A percentile compares a stretch with the other conserved stretches of the same genome.
Conservation (phyloP, 2,888 invertebrate species). For the Caradrina kadenii region DNA sequence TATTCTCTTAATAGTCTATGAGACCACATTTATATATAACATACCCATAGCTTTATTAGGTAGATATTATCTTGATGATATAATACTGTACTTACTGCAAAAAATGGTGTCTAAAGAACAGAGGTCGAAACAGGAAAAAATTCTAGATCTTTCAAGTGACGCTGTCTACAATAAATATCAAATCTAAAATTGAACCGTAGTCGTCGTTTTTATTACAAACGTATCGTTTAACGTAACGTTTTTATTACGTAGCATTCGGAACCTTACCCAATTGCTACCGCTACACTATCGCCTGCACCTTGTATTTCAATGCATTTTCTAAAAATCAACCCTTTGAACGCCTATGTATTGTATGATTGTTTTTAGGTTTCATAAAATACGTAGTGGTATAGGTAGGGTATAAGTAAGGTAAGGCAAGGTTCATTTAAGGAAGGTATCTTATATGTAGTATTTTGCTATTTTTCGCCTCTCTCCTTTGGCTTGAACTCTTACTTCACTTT, state of each 20-base stretch:
- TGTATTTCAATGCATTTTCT: no score
- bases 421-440: no score
- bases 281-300: no score
- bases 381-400: no score
- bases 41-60: no score
- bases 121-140: neutral
- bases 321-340: neutral
- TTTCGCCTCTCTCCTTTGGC: neutral
- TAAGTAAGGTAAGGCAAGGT: no score
- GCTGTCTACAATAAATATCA: constrained; percentile 2
- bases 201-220: no score
- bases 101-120: neutral
- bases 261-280: no score
- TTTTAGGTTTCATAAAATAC: neutral
- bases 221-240: no score
- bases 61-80: neutral
- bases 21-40: neutral
- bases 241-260: no score
- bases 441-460: neutral
- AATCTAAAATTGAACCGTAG: neutral
- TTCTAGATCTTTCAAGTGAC: constrained; percentile 17
- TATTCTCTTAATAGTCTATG: no score
- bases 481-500: neutral
- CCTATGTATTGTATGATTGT: neutral
- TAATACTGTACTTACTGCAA: neutral